phyloP scores from a whole-genome alignment of 2,113 vertebrate genomes.

The Ctenomys sociabilis region DNA sequence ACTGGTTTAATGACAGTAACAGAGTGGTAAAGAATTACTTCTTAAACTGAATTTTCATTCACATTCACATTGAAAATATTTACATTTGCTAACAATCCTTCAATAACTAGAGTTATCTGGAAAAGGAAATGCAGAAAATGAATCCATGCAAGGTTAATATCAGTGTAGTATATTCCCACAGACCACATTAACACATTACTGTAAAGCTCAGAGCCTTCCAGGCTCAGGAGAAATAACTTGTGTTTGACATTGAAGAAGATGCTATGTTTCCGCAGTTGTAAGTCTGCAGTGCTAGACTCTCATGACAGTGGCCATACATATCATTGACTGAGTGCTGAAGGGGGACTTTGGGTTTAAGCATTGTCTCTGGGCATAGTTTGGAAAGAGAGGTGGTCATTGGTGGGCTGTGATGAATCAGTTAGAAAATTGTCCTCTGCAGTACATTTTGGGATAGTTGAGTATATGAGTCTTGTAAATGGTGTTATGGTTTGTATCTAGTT shows the following conservation, averaged over 20 bases:
- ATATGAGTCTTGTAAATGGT: conserved; percentile 92
- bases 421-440: conserved; percentile 93
- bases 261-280: conserved; percentile 97
- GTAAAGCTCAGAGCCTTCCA: conserved; percentile 96
- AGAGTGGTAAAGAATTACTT: conserved; percentile 92
- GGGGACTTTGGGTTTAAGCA: conserved; percentile 95
- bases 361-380: conserved; percentile 97
- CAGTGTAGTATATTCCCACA: conserved; percentile 95
- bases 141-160: conserved; percentile 97
- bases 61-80: conserved; percentile 91
- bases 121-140: conserved; percentile 96
- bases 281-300: conserved; percentile 97
- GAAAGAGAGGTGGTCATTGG: conserved; percentile 96
- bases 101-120: conserved; percentile 91
- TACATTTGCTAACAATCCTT: conserved; percentile 98
- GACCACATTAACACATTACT: conserved; percentile 85
- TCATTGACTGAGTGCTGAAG: conserved; percentile 92
- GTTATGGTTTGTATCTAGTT: too few relatives aligned
- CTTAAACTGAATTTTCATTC: conserved; percentile 97
- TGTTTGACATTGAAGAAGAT: conserved; percentile 96
- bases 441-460: conserved; percentile 94
- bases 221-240: conserved; percentile 96
- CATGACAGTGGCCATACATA: conserved; percentile 95
- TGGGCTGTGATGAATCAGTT: conserved; percentile 96
- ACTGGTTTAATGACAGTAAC: too few relatives aligned